phyloP scores from a whole-genome alignment of 2,113 vertebrate genomes.

The Strix aluco region DNA sequence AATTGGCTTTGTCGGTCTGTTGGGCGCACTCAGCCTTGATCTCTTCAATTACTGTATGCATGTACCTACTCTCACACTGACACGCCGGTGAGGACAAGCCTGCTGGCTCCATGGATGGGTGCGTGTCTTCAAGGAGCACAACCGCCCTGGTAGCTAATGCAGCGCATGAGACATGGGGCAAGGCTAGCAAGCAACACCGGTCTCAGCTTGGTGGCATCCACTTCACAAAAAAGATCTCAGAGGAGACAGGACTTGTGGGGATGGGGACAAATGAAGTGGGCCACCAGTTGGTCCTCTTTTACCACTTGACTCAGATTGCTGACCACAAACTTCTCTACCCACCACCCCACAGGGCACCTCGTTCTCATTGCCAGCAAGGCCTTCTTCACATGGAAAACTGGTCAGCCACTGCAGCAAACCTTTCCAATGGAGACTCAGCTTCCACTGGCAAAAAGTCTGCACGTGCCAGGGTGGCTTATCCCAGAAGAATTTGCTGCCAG shows the following conservation, averaged over 20 bases:
- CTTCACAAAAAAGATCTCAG: background rate
- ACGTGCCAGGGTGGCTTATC: background rate
- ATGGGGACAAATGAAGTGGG: background rate
- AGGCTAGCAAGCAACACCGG: background rate
- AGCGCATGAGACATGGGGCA: background rate
- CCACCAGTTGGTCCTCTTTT: background rate
- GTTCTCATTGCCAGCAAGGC: background rate
- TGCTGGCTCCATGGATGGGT: slow-evolving; percentile 5
- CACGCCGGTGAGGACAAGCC: background rate
- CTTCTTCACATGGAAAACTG: background rate
- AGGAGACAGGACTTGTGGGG: background rate
- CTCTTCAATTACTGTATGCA: slow-evolving; percentile 67
- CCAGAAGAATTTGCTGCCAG: background rate
- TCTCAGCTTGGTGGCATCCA: background rate
- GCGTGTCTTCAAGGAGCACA: background rate
- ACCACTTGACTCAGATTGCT: background rate
- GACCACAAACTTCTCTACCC: background rate
- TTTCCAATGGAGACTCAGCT: background rate
- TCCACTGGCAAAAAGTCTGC: background rate
- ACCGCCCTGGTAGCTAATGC: background rate
- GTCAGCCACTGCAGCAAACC: background rate
- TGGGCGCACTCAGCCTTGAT: slow-evolving; percentile 67
- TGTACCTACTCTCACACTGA: slow-evolving; percentile 37
- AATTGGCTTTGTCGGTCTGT: slow-evolving; percentile 74
- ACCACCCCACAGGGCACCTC: background rate